Base-by-base conservation (phyloP, 2,797 vertebrate species). In the Muraenolepis orangiensis region DNA sequence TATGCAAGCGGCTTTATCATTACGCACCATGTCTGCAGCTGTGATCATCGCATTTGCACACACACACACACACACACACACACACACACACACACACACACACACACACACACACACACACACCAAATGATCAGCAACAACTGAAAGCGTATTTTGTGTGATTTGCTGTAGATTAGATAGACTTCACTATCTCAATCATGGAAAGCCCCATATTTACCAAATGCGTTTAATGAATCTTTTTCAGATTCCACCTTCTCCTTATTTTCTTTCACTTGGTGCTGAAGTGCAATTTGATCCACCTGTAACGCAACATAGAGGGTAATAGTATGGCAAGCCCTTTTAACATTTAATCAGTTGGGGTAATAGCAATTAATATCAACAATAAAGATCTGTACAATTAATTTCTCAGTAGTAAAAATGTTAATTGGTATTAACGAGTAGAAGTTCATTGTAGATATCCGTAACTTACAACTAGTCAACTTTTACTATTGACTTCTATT, bases 201-300 rank as follows among this genome's bases (percentile, higher is more conserved):
- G n/a, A n/a, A n/a, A n/a, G n/a, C n/a, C n/a, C n/a, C n/a, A n/a
- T n/a, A n/a, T 86, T 86, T 74, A 91, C 93, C 83, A 1, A 51
- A 66, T 4, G 84, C 68, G 0, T 78, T 46, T 61, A 81, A 74
- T 23, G 80, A 70, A n/a, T 77, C 67, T 0, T 61, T 82, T 36
- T 85, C 87, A 0, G 46, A 72, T 26, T 82, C 79, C 34, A 87
- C 79, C 74, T 34, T 80, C 34, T 72, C 61, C 66, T 74, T 83
- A 57, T 76, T 91, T 67, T 93, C 91, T 32, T 80, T 74, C 40
- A 93, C 77, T 78, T 94, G 93, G 67, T 34, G 28, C 57, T 91
- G 86, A 0, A 94, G 79, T 2, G 85, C 87, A 32, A 90, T 83
- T 38, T 74, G 88, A 64, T 93, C 92, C 31, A 93, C 76, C 94